Evolutionary conservation across 1,140 invertebrate species (phyloP).

Genomic region (Drosophila pectinifera): DNA sequence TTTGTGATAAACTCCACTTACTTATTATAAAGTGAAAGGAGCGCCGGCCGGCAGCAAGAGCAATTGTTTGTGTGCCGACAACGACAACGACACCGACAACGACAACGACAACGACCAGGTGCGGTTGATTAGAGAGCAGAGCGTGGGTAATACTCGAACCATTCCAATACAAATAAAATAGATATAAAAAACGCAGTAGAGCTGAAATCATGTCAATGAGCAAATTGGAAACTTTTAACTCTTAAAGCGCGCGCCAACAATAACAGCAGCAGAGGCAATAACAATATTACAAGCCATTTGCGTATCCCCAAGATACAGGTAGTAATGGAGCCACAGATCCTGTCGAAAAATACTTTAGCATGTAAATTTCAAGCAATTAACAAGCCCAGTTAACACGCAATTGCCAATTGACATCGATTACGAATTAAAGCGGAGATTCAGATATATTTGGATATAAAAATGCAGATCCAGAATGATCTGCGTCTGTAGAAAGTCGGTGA

Average conservation of each 20-base stretch:
- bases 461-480: constrained; percentile 18
- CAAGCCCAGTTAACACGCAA: constrained; percentile 40
- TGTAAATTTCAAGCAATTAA: not conserved
- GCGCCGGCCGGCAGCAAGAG: constrained; percentile 37
- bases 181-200: constrained; percentile 6
- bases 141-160: constrained; percentile 44
- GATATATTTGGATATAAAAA: constrained; percentile 25
- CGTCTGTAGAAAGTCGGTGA: constrained; percentile 57
- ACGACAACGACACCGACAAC: not conserved
- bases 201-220: constrained; percentile 72
- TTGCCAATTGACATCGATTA: constrained; percentile 49
- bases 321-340: constrained; percentile 9
- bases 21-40: constrained; percentile 75
- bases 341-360: not conserved
- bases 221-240: constrained; percentile 67
- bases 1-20: constrained; percentile 65
- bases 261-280: not conserved
- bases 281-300: too few relatives aligned
- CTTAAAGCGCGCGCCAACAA: constrained; percentile 31
- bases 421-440: constrained; percentile 10
- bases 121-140: constrained; percentile 55
- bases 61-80: constrained; percentile 40
- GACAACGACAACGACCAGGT: constrained; percentile 17
- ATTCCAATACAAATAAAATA: constrained; percentile 11
- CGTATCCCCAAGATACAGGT: not conserved